Percentiles rank a stretch among this genome's conserved stretches.
These are phyloP conservation scores for Epizoanthus stellaris DNA, from an alignment of 92 coral and sea anemone species.

Conservation along the genomic window DNA sequence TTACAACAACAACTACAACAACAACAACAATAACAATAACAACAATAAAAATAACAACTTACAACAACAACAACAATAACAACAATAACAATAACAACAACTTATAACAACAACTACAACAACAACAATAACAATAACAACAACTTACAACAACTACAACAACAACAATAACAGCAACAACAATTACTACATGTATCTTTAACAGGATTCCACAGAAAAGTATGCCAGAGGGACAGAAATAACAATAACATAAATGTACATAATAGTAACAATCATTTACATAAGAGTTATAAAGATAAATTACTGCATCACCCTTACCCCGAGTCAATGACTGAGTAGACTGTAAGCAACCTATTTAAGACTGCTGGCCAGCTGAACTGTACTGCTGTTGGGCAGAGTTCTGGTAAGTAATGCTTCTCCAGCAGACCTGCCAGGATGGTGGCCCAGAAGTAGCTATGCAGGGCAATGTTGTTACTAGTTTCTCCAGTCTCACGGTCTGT, in stretches of 20 bases:
- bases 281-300: background rate
- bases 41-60: too few relatives aligned
- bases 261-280: too few relatives aligned
- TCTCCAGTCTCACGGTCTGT: conserved; percentile 89
- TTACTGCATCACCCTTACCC: conserved; percentile 58
- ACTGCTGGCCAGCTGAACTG: conserved; percentile 99
- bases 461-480: conserved; percentile 65
- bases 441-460: conserved; percentile 91
- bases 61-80: too few relatives aligned
- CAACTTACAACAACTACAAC: too few relatives aligned
- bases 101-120: too few relatives aligned
- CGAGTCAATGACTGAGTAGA: conserved; percentile 88
- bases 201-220: background rate
- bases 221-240: background rate
- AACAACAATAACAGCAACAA: too few relatives aligned
- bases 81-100: too few relatives aligned
- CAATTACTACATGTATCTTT: too few relatives aligned
- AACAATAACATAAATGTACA: background rate
- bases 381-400: conserved; percentile 84
- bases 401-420: conserved; percentile 86
- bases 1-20: too few relatives aligned
- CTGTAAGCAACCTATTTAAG: conserved; percentile 85
- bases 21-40: too few relatives aligned
- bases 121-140: too few relatives aligned
- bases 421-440: conserved; percentile 85